A percentile compares a stretch with the other conserved stretches of the same genome.
These are phyloP conservation scores for Leptopilina boulardi DNA, from an alignment of 1,140 invertebrate species.

Conservation along the genomic window DNA sequence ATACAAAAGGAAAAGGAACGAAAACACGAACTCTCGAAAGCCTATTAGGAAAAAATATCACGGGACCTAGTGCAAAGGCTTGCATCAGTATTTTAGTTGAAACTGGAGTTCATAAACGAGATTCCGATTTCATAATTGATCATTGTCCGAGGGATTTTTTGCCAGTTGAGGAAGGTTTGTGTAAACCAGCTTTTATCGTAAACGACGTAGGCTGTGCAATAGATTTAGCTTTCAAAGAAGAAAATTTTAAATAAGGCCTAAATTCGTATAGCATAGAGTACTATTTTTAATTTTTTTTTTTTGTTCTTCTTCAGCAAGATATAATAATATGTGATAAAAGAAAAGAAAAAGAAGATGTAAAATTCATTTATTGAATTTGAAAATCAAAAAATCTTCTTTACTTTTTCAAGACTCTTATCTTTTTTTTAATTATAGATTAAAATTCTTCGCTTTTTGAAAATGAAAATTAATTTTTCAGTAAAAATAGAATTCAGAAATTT, in stretches of 20 bases:
- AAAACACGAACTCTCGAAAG: constrained; percentile 58
- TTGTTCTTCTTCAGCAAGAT: too few relatives aligned
- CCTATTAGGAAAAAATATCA: constrained; percentile 57
- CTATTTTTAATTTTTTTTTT: too few relatives aligned
- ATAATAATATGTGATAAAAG: neutral
- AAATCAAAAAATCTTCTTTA: too few relatives aligned
- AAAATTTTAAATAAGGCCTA: constrained; percentile 62
- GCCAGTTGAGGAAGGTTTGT: constrained; percentile 64
- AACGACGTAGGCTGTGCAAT: constrained; percentile 66
- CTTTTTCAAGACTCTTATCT: too few relatives aligned
- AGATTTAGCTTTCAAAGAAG: constrained; percentile 69
- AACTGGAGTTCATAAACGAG: constrained; percentile 64
- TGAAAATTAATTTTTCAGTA: too few relatives aligned
- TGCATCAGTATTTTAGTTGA: constrained; percentile 75
- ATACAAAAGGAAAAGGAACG: constrained; percentile 57
- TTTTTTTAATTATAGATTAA: too few relatives aligned
- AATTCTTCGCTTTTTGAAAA: too few relatives aligned
- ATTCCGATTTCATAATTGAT: constrained; percentile 61
- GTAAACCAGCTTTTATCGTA: constrained; percentile 68
- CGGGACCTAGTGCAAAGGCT: constrained; percentile 61
- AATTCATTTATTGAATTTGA: too few relatives aligned
- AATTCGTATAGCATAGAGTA: neutral
- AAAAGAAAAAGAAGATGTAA: too few relatives aligned
- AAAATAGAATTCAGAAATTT: too few relatives aligned
- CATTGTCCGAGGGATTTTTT: constrained; percentile 70